Conservation (phyloP, 2,113 vertebrate species). For the Chaenogobius annularis region DNA sequence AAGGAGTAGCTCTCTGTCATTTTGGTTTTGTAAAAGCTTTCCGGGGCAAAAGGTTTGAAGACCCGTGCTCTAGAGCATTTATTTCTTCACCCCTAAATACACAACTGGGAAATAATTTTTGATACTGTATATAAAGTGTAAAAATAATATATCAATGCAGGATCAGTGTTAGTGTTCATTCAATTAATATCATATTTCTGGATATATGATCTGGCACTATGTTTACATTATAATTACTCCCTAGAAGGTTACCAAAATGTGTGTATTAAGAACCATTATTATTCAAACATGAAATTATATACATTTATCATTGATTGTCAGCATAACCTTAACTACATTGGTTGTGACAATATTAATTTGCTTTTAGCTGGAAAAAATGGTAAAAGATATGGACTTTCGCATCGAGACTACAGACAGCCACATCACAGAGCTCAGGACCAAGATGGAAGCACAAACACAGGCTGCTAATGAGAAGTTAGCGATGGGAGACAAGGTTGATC, state of each 20-base stretch:
- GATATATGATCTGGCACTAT: neutral
- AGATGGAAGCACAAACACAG: slow-evolving; percentile 43
- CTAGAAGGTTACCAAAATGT: neutral
- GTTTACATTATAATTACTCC: neutral
- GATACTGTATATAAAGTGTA: too few relatives aligned
- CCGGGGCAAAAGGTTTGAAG: too few relatives aligned
- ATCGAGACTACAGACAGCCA: slow-evolving; percentile 57
- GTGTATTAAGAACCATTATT: neutral
- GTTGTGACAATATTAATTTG: neutral
- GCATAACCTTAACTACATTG: neutral
- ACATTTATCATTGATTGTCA: neutral
- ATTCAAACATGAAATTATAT: neutral
- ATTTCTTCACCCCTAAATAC: neutral
- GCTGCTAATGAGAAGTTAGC: slow-evolving; percentile 52
- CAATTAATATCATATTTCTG: too few relatives aligned
- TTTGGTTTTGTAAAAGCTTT: too few relatives aligned
- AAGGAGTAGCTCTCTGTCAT: too few relatives aligned
- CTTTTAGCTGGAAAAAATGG: slow-evolving; percentile 51
- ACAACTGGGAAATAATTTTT: too few relatives aligned
- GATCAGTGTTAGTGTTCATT: neutral
- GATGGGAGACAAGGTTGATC: slow-evolving; percentile 35
- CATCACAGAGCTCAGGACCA: slow-evolving; percentile 47
- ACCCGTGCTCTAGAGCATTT: neutral
- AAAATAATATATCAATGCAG: too few relatives aligned
- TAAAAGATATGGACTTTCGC: slow-evolving; percentile 52